These are phyloP conservation scores for Pyralis farinalis DNA, from an alignment of 2,888 invertebrate species.

Conservation along the genomic window DNA sequence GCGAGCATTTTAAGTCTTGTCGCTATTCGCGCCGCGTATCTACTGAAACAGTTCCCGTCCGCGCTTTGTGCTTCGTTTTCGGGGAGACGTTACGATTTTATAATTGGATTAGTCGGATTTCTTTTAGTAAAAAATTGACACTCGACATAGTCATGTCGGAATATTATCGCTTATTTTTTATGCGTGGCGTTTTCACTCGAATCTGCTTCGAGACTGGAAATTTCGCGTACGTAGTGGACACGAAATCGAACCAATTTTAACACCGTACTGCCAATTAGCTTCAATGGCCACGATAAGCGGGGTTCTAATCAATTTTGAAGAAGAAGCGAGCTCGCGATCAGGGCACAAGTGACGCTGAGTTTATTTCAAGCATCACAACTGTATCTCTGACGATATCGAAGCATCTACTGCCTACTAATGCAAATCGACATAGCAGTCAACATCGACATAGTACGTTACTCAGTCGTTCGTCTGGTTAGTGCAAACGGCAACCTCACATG, in stretches of 20 bases:
- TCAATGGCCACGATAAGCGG: slow-evolving; percentile 64
- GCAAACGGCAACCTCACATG: slow-evolving; percentile 4
- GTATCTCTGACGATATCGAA: neutral
- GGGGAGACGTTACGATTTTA: neutral
- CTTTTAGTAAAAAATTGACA: neutral
- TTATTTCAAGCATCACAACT: neutral
- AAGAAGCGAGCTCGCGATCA: slow-evolving; percentile 16
- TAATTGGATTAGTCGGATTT: neutral
- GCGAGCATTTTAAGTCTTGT: no score
- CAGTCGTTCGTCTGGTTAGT: slow-evolving; percentile 1
- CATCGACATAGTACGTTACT: slow-evolving; percentile 1
- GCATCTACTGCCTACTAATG: slow-evolving; percentile 1
- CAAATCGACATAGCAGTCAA: neutral
- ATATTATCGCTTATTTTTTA: slow-evolving; percentile 1
- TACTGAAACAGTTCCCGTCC: no score
- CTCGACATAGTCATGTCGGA: neutral
- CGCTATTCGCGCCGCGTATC: no score
- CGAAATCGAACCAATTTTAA: slow-evolving; percentile 43
- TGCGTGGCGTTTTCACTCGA: neutral
- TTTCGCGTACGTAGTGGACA: slow-evolving; percentile 14
- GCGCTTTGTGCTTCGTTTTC: neutral
- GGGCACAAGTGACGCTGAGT: slow-evolving; percentile 3
- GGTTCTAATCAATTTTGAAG: slow-evolving; percentile 47
- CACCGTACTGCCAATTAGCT: slow-evolving; percentile 66
- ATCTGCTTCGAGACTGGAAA: slow-evolving; percentile 3